Conservation (phyloP, 1,140 invertebrate species). For the Aphelinus atriplicis region DNA sequence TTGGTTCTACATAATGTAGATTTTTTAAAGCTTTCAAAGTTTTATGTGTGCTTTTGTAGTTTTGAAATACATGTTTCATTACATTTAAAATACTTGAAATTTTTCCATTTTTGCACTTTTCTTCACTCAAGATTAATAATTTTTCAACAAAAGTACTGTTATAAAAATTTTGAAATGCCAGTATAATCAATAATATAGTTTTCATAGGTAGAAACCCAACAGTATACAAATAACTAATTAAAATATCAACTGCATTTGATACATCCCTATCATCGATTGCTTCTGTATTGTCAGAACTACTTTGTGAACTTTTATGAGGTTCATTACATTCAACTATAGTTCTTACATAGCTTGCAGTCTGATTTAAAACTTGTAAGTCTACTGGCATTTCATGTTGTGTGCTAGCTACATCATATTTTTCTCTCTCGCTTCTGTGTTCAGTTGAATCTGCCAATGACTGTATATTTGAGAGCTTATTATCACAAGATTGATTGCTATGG, state of each 20-base stretch:
- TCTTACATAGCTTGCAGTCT: no score
- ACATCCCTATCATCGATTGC: no score
- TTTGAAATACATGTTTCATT: conserved; percentile 29
- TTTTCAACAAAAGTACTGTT: conserved; percentile 27
- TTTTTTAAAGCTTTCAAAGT: conserved; percentile 35
- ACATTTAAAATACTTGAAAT: conserved; percentile 29
- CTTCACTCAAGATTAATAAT: conserved; percentile 27
- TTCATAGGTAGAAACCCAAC: conserved; percentile 34
- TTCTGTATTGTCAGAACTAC: no score
- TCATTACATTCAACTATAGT: no score
- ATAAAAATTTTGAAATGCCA: conserved; percentile 32
- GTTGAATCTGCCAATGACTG: not conserved
- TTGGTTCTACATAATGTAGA: conserved; percentile 33
- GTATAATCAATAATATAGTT: conserved; percentile 39
- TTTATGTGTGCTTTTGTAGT: conserved; percentile 41
- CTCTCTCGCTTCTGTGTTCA: not conserved
- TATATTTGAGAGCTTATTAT: conserved; percentile 7
- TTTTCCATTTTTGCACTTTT: conserved; percentile 30
- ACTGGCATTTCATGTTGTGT: not conserved
- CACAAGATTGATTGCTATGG: conserved; percentile 26
- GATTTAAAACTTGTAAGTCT: conserved; percentile 2
- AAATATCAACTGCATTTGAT: conserved; percentile 16
- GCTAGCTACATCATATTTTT: conserved; percentile 16
- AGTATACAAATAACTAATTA: conserved; percentile 40
- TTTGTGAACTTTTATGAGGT: conserved; percentile 27